A percentile compares a stretch with the other conserved stretches of the same genome.
Conservation (phyloP, 2,113 vertebrate species). For the Ibidorhyncha struthersii region DNA sequence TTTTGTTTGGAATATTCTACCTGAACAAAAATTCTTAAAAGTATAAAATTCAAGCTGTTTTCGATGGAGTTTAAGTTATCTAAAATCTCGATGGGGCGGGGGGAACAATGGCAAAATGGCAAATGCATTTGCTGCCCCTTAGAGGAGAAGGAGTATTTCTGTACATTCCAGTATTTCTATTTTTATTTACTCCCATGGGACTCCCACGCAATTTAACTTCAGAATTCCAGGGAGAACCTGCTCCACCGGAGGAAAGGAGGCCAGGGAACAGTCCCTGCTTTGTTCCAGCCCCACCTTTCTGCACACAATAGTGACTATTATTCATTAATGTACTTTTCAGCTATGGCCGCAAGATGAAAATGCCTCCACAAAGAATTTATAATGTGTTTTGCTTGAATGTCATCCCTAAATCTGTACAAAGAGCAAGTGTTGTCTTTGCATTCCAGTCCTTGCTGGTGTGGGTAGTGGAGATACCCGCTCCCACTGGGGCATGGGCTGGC, state of each 20-base stretch:
- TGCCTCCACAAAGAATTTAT: slow-evolving; percentile 66
- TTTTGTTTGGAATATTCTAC: background rate
- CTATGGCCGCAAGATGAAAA: slow-evolving; percentile 15
- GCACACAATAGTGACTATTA: slow-evolving; percentile 33
- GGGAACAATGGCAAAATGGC: background rate
- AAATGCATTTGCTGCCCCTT: background rate
- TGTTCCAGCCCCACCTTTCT: slow-evolving; percentile 40
- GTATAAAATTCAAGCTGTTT: background rate
- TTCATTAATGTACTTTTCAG: slow-evolving; percentile 9
- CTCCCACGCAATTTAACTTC: background rate
- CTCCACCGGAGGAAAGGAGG: background rate
- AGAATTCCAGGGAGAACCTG: background rate
- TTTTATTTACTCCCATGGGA: background rate
- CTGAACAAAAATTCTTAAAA: background rate
- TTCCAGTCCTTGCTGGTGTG: slow-evolving; percentile 53
- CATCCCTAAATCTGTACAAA: slow-evolving; percentile 53
- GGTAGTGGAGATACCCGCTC: background rate
- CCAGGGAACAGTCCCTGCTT: background rate
- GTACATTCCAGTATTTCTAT: background rate
- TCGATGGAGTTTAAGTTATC: background rate
- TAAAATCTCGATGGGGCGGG: background rate
- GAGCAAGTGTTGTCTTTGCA: slow-evolving; percentile 38
- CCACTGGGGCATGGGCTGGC: background rate
- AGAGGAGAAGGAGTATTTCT: background rate
- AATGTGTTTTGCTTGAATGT: slow-evolving; percentile 56